Evolutionary conservation across 2,113 vertebrate species (phyloP).

Genomic region (Aplodontia rufa): DNA sequence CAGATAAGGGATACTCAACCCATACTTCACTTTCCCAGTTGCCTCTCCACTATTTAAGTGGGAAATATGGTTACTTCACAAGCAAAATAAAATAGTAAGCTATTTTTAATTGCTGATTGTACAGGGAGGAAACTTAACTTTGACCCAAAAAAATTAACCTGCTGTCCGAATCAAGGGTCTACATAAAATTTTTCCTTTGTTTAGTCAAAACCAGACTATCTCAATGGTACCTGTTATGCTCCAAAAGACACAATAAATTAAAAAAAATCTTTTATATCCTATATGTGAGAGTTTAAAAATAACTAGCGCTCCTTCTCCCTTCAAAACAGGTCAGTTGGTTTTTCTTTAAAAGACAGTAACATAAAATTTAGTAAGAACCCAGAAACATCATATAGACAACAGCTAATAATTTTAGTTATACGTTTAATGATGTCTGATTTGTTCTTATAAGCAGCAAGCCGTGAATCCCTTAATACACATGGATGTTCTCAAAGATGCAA

Average conservation of each 20-base stretch:
- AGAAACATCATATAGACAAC: conserved; percentile 32
- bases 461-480: conserved; percentile 36
- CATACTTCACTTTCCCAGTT: neutral
- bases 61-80: neutral
- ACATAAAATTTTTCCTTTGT: neutral
- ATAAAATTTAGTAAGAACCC: conserved; percentile 20
- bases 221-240: neutral
- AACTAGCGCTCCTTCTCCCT: conserved; percentile 31
- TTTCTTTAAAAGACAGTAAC: neutral
- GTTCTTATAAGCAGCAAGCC: conserved; percentile 41
- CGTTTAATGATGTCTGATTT: conserved; percentile 60
- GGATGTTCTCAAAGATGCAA: neutral
- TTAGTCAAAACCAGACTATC: neutral
- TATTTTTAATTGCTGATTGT: neutral
- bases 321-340: conserved; percentile 45
- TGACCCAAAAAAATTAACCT: neutral
- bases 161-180: neutral
- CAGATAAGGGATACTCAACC: no score
- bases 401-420: conserved; percentile 53
- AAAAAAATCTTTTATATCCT: conserved; percentile 1
- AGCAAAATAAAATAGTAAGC: neutral
- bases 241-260: neutral
- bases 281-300: conserved; percentile 43
- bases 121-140: conserved; percentile 25
- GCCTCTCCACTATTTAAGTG: neutral